Conservation (phyloP, 2,797 vertebrate genomes). For the Hippopotamyrus pictus region DNA sequence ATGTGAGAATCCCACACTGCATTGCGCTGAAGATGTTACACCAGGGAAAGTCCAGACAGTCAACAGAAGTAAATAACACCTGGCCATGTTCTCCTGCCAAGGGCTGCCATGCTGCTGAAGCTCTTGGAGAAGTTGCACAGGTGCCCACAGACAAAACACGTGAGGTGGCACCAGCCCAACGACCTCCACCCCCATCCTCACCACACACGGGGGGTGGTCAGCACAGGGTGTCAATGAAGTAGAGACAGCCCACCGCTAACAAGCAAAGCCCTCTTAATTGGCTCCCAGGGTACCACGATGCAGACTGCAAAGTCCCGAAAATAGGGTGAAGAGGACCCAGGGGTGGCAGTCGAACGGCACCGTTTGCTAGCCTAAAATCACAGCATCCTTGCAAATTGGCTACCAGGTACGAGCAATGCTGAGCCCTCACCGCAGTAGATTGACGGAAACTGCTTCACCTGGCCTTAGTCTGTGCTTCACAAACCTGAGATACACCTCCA, state of each 20-base stretch:
- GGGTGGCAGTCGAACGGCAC: constrained; percentile 29
- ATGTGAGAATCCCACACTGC: not conserved
- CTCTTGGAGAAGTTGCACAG: not conserved
- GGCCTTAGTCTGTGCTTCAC: not conserved
- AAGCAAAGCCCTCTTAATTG: constrained; percentile 52
- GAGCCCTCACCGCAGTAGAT: not conserved
- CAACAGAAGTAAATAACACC: not conserved
- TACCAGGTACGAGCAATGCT: not conserved
- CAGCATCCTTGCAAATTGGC: not conserved
- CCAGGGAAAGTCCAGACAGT: not conserved
- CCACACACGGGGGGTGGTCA: not conserved
- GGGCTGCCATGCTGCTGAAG: not conserved
- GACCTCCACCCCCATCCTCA: not conserved
- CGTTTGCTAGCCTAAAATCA: constrained; percentile 22
- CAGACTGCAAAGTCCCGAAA: constrained; percentile 45
- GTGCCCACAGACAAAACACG: not conserved
- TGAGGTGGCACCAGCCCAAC: not conserved
- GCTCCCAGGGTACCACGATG: constrained; percentile 48
- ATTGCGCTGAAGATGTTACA: not conserved
- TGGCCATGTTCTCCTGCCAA: not conserved
- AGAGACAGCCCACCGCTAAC: constrained; percentile 29
- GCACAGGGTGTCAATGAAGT: not conserved
- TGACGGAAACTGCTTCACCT: not conserved
- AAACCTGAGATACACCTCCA: not conserved
- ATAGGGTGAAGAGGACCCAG: not conserved